Percentiles rank a stretch among this genome's conserved stretches.
Conservation (phyloP, 1,140 invertebrate genomes). For the Telenomus remus region DNA sequence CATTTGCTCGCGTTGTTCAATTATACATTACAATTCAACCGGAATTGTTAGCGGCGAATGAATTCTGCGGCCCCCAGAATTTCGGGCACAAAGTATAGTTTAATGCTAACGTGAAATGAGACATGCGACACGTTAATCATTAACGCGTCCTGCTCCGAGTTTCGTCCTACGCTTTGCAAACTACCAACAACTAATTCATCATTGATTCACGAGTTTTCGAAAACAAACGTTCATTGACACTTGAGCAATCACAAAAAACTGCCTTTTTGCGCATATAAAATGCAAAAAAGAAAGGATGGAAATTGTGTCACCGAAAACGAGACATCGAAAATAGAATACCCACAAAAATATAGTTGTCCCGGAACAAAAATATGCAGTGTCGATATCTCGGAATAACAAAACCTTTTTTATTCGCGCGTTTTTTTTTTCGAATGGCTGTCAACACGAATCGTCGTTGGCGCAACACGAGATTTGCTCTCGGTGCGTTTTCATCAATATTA, state of each 20-base stretch:
- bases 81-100: slow-evolving; percentile 18
- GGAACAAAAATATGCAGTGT: background rate
- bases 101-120: slow-evolving; percentile 27
- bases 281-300: no score
- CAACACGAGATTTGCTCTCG: background rate
- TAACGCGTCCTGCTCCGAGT: background rate
- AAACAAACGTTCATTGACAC: no score
- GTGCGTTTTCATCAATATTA: slow-evolving; percentile 1
- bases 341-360: no score
- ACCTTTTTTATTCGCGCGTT: background rate
- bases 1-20: slow-evolving; percentile 19
- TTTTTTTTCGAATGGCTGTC: background rate
- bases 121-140: slow-evolving; percentile 5
- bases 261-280: no score
- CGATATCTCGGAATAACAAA: background rate
- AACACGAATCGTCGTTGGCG: background rate
- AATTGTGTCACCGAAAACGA: no score
- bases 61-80: slow-evolving; percentile 5
- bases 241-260: no score
- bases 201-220: no score
- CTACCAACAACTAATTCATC: no score
- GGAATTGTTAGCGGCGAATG: slow-evolving; percentile 19
- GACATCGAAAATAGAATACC: no score
- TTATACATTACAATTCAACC: slow-evolving; percentile 32
- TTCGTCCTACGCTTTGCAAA: no score